These are phyloP conservation scores for Megalurothrips usitatus DNA, from an alignment of 2,888 invertebrate genomes.

Conservation along the genomic window DNA sequence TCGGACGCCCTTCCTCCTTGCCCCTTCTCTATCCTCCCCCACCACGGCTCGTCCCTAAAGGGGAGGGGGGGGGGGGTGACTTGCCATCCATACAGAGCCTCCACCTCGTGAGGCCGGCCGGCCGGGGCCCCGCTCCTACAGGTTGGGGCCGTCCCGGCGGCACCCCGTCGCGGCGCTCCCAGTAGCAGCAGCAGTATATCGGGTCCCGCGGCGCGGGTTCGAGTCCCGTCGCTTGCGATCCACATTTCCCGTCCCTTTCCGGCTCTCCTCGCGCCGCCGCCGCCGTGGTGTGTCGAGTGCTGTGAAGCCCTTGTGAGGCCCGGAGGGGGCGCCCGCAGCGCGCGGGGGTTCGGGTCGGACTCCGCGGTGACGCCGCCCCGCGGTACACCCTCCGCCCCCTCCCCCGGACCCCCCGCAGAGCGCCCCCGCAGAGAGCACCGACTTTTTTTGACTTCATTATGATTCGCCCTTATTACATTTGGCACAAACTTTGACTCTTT, in stretches of 20 bases:
- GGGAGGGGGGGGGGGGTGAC: background rate
- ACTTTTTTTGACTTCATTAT: constrained; percentile 15
- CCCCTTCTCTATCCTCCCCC: background rate
- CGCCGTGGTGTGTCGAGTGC: no score
- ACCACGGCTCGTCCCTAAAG: no score
- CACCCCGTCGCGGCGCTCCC: no score
- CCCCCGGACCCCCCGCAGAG: background rate
- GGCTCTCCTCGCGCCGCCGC: no score
- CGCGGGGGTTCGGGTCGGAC: background rate
- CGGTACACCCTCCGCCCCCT: no score
- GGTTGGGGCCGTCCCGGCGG: background rate
- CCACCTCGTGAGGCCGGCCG: background rate
- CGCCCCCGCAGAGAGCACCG: background rate
- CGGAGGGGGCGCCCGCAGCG: no score
- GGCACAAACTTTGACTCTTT: background rate
- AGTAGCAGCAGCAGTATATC: no score
- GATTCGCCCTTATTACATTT: constrained; percentile 13
- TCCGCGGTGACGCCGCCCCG: no score
- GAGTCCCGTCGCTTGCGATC: background rate
- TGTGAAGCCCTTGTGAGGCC: no score
- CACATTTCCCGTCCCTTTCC: background rate
- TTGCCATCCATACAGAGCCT: no score
- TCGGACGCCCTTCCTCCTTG: background rate
- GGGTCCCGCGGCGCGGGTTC: background rate
- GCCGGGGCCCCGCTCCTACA: constrained; percentile 5